phyloP scores from a whole-genome alignment of 2,113 vertebrate species.

The Phrynosoma blainvillii region DNA sequence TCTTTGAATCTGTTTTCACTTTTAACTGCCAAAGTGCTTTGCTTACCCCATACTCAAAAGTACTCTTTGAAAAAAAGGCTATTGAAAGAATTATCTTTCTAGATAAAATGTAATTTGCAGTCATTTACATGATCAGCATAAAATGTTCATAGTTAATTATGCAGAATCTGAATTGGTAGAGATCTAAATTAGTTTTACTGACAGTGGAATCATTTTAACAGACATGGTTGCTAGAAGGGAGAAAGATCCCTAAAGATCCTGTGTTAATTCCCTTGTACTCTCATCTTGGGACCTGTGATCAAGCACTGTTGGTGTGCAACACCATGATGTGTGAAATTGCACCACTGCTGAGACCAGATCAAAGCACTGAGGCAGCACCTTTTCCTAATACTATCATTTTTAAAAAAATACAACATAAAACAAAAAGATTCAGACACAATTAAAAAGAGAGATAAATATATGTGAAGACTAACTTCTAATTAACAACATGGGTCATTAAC shows the following conservation, averaged over 20 bases:
- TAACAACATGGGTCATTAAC: constrained; percentile 13
- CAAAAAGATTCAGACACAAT: not conserved
- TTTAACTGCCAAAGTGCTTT: not conserved
- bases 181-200: constrained; percentile 61
- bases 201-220: constrained; percentile 14
- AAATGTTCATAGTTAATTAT: constrained; percentile 42
- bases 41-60: constrained; percentile 27
- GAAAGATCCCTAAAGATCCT: not conserved
- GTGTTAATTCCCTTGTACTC: not conserved
- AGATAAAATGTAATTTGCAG: not conserved
- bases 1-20: constrained; percentile 33
- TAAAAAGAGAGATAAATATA: constrained; percentile 9
- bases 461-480: not conserved
- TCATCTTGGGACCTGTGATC: not conserved
- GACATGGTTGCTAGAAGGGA: not conserved
- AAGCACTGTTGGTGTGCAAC: not conserved
- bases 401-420: not conserved
- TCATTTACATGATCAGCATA: not conserved
- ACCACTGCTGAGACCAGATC: not conserved
- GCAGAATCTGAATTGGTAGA: constrained; percentile 39
- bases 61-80: constrained; percentile 24
- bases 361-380: not conserved
- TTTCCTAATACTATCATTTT: not conserved
- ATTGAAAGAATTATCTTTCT: not conserved
- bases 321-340: not conserved